phyloP scores from a whole-genome alignment of 2,113 vertebrate genomes.

The Elephas maximus region DNA sequence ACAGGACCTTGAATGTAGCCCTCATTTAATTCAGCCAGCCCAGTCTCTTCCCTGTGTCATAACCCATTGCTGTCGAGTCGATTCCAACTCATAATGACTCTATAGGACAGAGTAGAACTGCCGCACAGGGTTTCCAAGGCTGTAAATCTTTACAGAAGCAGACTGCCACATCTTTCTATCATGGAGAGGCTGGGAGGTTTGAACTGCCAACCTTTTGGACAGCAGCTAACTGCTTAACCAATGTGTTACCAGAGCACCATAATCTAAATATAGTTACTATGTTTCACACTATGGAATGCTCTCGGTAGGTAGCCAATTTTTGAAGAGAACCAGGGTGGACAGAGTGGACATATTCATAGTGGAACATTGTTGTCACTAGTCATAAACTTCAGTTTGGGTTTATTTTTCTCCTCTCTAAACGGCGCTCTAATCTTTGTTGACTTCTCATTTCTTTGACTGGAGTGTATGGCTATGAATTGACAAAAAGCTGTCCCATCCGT shows the following conservation, averaged over 20 bases:
- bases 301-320: background rate
- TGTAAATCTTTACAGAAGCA: no score
- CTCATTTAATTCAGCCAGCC: no score
- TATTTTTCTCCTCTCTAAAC: background rate
- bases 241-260: background rate
- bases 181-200: background rate
- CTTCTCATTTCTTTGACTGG: background rate
- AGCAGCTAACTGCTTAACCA: background rate
- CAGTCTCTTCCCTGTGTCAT: no score
- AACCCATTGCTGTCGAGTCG: no score
- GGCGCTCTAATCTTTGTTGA: background rate
- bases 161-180: no score
- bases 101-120: no score
- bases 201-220: background rate
- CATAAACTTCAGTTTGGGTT: background rate
- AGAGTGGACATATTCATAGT: background rate
- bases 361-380: background rate
- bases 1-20: no score
- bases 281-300: background rate
- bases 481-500: background rate
- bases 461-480: background rate
- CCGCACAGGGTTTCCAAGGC: no score
- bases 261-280: background rate
- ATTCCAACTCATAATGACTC: no score
- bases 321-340: background rate